Conservation (phyloP, 2,113 vertebrate species). For the Triplophysa tibetana region DNA sequence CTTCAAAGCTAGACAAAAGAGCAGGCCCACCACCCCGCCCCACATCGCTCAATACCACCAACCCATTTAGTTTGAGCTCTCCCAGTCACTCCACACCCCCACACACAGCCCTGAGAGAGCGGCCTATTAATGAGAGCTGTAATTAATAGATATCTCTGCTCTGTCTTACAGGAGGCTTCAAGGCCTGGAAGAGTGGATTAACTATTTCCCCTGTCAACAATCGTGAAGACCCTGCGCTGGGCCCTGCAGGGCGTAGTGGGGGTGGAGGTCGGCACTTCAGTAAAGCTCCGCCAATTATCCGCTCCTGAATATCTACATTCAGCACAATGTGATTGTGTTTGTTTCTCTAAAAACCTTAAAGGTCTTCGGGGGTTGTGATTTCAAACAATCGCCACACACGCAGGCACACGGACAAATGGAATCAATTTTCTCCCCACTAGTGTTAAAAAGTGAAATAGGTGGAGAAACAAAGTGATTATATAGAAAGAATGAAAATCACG, state of each 20-base stretch:
- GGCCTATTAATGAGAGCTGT: conserved; percentile 86
- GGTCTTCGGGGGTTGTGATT: conserved; percentile 6
- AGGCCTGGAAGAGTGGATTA: conserved; percentile 71
- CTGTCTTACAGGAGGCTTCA: conserved; percentile 77
- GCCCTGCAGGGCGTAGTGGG: conserved; percentile 64
- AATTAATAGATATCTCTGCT: conserved; percentile 93
- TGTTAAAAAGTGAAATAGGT: conserved; percentile 16
- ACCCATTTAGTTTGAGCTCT: conserved; percentile 44
- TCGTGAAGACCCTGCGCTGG: conserved; percentile 69
- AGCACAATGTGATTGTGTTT: conserved; percentile 28
- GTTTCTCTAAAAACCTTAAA: conserved; percentile 8
- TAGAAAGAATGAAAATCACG: neutral
- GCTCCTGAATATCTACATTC: conserved; percentile 26
- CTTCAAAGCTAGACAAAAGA: conserved; percentile 50
- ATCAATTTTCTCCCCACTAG: conserved; percentile 22
- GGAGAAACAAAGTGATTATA: conserved; percentile 27
- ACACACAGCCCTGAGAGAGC: conserved; percentile 69
- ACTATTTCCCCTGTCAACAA: conserved; percentile 75
- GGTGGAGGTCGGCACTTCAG: conserved; percentile 63
- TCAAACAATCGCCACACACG: neutral
- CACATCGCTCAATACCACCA: conserved; percentile 48
- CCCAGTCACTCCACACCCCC: conserved; percentile 31
- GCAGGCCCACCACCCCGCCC: conserved; percentile 17
- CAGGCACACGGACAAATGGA: neutral
- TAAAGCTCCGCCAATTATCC: conserved; percentile 27